Percentiles rank a stretch among this genome's conserved stretches.
Conservation (phyloP, 92 coral and sea anemone genomes). For the Parazoanthus swiftii region DNA sequence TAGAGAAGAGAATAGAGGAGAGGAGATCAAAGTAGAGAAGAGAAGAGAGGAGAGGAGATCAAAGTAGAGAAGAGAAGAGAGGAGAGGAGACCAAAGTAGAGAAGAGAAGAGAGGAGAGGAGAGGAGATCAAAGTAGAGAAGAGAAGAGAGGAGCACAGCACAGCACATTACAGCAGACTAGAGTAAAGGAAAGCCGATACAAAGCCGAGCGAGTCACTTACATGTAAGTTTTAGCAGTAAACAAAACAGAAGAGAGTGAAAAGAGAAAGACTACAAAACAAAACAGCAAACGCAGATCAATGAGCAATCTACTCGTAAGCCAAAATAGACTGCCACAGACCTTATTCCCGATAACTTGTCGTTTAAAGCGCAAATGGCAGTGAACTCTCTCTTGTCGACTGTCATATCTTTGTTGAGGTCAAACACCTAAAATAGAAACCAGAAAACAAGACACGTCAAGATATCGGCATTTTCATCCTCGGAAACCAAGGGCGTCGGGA, state of each 20-base stretch:
- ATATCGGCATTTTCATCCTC: no score
- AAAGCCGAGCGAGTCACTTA: not conserved
- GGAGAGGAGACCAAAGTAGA: no score
- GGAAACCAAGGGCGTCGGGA: no score
- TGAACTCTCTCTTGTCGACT: constrained; percentile 87
- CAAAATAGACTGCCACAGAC: constrained; percentile 45
- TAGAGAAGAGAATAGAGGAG: no score
- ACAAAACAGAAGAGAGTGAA: not conserved
- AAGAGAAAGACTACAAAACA: not conserved
- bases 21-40: no score
- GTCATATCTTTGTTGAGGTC: constrained; percentile 92
- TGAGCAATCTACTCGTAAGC: not conserved
- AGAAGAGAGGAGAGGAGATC: no score
- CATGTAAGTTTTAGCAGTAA: not conserved
- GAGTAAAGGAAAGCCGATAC: not conserved
- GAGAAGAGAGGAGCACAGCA: not conserved
- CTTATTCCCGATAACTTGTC: constrained; percentile 80
- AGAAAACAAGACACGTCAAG: not conserved
- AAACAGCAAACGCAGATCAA: not conserved
- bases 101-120: not conserved
- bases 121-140: not conserved
- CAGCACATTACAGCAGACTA: not conserved
- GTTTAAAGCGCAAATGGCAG: constrained; percentile 92
- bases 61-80: not conserved
- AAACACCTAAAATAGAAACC: constrained; percentile 67